Conservation (phyloP, 1,140 invertebrate genomes). For the Aplysia californica region DNA sequence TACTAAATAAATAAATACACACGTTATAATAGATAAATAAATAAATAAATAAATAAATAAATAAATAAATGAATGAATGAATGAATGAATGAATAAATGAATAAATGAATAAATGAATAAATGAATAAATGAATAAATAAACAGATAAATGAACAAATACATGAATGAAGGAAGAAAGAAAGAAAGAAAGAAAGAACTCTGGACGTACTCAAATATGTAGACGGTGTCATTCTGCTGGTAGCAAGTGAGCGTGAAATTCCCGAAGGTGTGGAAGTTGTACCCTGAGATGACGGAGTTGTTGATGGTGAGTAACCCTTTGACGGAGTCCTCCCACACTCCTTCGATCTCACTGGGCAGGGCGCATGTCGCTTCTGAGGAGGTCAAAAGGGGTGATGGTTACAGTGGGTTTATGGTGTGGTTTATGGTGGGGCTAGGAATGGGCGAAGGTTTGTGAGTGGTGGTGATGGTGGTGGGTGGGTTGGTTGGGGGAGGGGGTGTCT, state of each 20-base stretch:
- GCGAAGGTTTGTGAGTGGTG: too few relatives aligned
- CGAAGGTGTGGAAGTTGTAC: constrained; percentile 35
- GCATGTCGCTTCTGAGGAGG: constrained; percentile 25
- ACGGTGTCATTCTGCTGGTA: constrained; percentile 25
- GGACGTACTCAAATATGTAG: constrained; percentile 47
- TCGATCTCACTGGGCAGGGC: constrained; percentile 37
- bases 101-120: too few relatives aligned
- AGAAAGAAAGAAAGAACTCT: not conserved
- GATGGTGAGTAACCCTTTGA: constrained; percentile 37
- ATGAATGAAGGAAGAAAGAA: not conserved
- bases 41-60: not conserved
- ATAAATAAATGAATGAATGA: not conserved
- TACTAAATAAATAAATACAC: too few relatives aligned
- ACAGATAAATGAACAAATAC: not conserved
- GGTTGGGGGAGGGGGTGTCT: too few relatives aligned
- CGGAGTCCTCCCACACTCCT: constrained; percentile 36
- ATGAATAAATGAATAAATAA: too few relatives aligned
- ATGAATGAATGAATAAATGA: too few relatives aligned
- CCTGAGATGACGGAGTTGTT: constrained; percentile 21
- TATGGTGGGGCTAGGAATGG: too few relatives aligned
- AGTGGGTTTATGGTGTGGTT: too few relatives aligned
- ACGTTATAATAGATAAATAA: not conserved
- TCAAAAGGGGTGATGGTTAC: too few relatives aligned
- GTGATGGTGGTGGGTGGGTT: too few relatives aligned
- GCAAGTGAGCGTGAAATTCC: constrained; percentile 39